These are phyloP conservation scores for Cynodonichthys magdalenae DNA, from an alignment of 2,797 vertebrate genomes.

Conservation along the genomic window DNA sequence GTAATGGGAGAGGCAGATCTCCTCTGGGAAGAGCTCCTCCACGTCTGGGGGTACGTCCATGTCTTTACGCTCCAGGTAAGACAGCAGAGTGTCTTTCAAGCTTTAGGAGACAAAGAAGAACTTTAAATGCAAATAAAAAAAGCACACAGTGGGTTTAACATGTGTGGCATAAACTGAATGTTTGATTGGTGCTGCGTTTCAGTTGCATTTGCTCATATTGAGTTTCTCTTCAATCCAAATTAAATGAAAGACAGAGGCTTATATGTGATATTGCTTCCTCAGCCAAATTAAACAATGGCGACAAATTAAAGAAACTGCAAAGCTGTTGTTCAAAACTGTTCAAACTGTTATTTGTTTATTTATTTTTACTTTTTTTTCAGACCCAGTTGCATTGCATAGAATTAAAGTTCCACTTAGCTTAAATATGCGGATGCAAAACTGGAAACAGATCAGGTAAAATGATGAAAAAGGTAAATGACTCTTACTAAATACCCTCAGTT, in stretches of 20 bases:
- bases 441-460: no score
- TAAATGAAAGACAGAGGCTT: not conserved
- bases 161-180: no score
- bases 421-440: no score
- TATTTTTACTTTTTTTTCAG: not conserved
- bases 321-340: not conserved
- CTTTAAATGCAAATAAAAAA: not conserved
- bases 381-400: not conserved
- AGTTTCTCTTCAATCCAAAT: not conserved
- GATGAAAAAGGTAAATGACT: no score
- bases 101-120: conserved; percentile 70
- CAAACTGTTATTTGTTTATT: not conserved
- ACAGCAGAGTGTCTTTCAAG: conserved; percentile 81
- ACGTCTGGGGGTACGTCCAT: conserved; percentile 75
- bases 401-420: no score
- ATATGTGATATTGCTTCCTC: not conserved
- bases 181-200: no score
- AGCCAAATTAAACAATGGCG: not conserved
- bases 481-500: no score
- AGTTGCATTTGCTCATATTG: no score
- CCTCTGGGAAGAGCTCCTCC: conserved; percentile 80
- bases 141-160: not conserved
- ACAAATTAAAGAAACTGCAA: not conserved
- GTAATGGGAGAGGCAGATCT: conserved; percentile 82
- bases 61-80: conserved; percentile 84